phyloP scores from a whole-genome alignment of 1,140 invertebrate species.

The Ridgeia piscesae region DNA sequence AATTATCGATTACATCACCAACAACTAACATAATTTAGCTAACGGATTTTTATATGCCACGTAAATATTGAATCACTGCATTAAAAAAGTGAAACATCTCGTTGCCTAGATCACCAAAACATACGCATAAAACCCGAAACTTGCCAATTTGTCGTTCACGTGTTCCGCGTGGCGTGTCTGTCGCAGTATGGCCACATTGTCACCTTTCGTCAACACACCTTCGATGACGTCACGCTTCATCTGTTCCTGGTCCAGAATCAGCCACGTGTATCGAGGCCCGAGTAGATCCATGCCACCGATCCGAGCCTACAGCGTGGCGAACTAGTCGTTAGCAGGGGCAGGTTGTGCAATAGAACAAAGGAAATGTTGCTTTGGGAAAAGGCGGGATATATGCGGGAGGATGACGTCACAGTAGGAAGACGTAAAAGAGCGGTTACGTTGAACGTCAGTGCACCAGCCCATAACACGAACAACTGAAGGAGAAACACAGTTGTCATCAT shows the following conservation, averaged over 20 bases:
- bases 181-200: constrained; percentile 78
- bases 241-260: constrained; percentile 1
- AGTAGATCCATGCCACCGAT: neutral
- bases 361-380: too few relatives aligned
- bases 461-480: too few relatives aligned
- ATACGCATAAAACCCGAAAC: neutral
- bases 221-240: constrained; percentile 60
- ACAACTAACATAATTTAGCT: too few relatives aligned
- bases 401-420: too few relatives aligned
- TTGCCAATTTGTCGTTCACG: constrained; percentile 66
- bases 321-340: neutral
- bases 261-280: constrained; percentile 9
- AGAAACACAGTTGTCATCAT: too few relatives aligned
- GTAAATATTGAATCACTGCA: neutral
- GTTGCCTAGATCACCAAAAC: neutral
- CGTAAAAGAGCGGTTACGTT: too few relatives aligned
- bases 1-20: too few relatives aligned
- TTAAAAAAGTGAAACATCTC: neutral
- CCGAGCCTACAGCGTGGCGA: neutral
- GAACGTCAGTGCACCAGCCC: too few relatives aligned
- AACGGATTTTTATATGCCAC: too few relatives aligned
- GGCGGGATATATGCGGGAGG: too few relatives aligned
- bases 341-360: too few relatives aligned
- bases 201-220: constrained; percentile 71
- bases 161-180: constrained; percentile 67